Evolutionary conservation across 2,113 vertebrate genomes (phyloP).

Genomic region (Egretta garzetta): DNA sequence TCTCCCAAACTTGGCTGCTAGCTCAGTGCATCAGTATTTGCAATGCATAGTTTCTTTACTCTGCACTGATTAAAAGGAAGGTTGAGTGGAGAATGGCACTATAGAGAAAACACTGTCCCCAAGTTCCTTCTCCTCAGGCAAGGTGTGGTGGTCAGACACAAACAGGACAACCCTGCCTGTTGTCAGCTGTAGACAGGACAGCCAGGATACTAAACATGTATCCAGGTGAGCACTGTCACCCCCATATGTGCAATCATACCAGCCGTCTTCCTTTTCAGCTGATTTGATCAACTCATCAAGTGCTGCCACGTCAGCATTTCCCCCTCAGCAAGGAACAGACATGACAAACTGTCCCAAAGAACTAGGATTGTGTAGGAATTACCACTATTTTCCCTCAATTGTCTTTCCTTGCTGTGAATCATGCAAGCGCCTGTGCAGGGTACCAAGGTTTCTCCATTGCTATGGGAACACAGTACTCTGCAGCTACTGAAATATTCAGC

Average conservation of each 20-base stretch:
- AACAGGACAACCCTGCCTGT: background rate
- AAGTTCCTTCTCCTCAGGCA: background rate
- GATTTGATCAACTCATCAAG: background rate
- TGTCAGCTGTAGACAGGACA: background rate
- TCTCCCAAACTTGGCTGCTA: background rate
- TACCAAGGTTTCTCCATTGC: conserved; percentile 11
- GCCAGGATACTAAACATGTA: background rate
- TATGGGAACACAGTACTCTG: conserved; percentile 43
- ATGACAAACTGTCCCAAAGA: background rate
- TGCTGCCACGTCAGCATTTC: background rate
- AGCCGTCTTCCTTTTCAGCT: background rate
- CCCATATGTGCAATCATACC: background rate
- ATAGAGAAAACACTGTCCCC: background rate
- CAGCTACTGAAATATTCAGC: conserved; percentile 26
- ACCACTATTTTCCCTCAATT: background rate
- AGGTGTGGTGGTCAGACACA: background rate
- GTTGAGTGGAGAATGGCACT: background rate
- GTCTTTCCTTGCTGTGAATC: background rate
- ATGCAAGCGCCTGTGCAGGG: background rate
- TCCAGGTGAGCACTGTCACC: background rate
- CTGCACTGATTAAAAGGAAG: background rate
- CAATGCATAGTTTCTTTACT: background rate
- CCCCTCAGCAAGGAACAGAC: background rate
- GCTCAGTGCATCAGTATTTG: rapidly evolving
- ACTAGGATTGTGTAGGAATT: background rate